Evolutionary conservation across 2,888 invertebrate species (phyloP), one percentile per base, ranked within the genome.

Genomic region (Cenopis cana): DNA sequence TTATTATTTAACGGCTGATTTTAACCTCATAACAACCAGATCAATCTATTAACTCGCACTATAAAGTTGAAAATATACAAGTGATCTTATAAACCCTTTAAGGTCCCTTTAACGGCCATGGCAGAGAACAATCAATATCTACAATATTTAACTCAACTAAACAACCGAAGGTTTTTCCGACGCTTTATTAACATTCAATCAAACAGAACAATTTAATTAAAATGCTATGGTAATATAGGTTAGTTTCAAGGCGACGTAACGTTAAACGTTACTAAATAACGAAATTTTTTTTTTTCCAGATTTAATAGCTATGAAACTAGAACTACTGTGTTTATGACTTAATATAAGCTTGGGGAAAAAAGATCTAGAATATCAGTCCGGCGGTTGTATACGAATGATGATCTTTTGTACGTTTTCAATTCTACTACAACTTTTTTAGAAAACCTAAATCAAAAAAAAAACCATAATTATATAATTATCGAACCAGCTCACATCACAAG

Each of bases 131-230:
- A 64, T 64, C 64, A 64, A 64, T 64, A 54, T 46, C 12, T 24
- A 29, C 17, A 46, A n/a, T 56, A 66, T 56, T 66, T 66, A 66
- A 56, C 65, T 33, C 29, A 46, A 56, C 46, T 64, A 18, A 54
- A 36, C 33, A 50, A 59, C 46, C 18, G 67, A 67, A 67, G 67
- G 67, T 33, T 67, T 67, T 67, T 67, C 67, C 67, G 67, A 57
- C 67, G 36, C 46, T 56, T 57, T 56, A 57, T 67, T 57, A 50
- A 33, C 17, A 20, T 18, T 55, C 54, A 20, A 65, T 65, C 46
- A 55, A 10, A 18, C 33, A 8, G 41, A 55, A 55, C 64, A 65
- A 55, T 46, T 41, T 65, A 55, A 55, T 65, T 64, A 64, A 52
- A 62, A 52, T 62, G 52, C 18, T 52, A 36, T 62, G 20, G 36